Conservation (phyloP, 2,113 vertebrate species). For the Chionodraco myersi region DNA sequence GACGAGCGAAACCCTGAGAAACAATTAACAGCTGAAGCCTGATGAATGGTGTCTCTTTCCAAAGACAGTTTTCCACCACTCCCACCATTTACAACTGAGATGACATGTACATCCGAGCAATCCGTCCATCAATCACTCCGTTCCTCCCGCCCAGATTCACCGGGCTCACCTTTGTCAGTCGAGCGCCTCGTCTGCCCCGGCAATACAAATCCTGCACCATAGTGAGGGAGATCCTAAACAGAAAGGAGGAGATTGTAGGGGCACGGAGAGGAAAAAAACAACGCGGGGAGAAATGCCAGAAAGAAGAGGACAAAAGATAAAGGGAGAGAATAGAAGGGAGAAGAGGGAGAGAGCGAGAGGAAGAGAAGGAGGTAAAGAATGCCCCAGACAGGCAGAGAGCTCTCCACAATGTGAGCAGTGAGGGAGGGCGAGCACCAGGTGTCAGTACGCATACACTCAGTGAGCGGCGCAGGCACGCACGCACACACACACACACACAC, state of each 20-base stretch:
- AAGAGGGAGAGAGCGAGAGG: slow-evolving; percentile 32
- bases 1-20: slow-evolving; percentile 25
- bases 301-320: slow-evolving; percentile 54
- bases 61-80: slow-evolving; percentile 30
- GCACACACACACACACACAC: slow-evolving; percentile 50
- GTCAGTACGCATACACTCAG: slow-evolving; percentile 74
- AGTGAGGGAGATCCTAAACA: slow-evolving; percentile 58
- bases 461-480: slow-evolving; percentile 35
- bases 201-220: slow-evolving; percentile 80
- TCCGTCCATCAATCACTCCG: slow-evolving; percentile 7
- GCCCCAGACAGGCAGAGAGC: slow-evolving; percentile 72
- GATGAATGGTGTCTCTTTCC: background rate
- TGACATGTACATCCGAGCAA: background rate
- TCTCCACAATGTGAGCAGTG: slow-evolving; percentile 75
- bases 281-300: slow-evolving; percentile 21
- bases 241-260: slow-evolving; percentile 45
- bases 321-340: slow-evolving; percentile 49
- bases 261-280: slow-evolving; percentile 24
- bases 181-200: slow-evolving; percentile 52
- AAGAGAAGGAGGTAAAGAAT: slow-evolving; percentile 53
- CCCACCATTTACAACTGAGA: slow-evolving; percentile 37
- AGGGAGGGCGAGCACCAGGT: slow-evolving; percentile 77
- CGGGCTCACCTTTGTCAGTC: slow-evolving; percentile 79
- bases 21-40: slow-evolving; percentile 35
- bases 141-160: slow-evolving; percentile 8